A percentile compares a stretch with the other conserved stretches of the same genome.
phyloP scores from a whole-genome alignment of 2,888 invertebrate species.

The Therioaphis trifolii region DNA sequence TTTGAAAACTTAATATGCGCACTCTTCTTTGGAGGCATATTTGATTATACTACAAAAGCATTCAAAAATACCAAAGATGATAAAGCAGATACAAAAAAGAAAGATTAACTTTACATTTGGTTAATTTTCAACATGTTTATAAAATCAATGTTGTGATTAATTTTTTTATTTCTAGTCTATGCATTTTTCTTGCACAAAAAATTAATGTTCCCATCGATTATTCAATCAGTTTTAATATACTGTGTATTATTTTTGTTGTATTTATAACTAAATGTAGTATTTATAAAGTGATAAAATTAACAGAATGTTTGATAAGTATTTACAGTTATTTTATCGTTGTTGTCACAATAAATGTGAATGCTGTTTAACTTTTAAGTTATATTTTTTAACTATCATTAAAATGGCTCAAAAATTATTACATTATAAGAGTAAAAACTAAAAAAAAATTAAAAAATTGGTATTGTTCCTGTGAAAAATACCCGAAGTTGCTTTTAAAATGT shows the following conservation, averaged over 20 bases:
- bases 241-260: constrained; percentile 37
- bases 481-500: no score
- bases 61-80: constrained; percentile 86
- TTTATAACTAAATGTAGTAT: constrained; percentile 28
- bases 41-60: constrained; percentile 94
- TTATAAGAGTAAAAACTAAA: no score
- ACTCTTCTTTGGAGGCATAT: constrained; percentile 96
- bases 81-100: constrained; percentile 82
- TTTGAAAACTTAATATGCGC: constrained; percentile 99
- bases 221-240: background rate
- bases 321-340: constrained; percentile 9
- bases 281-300: constrained; percentile 16
- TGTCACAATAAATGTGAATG: background rate
- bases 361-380: background rate
- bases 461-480: no score
- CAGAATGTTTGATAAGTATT: background rate
- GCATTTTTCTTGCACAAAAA: constrained; percentile 29
- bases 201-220: constrained; percentile 27
- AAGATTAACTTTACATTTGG: constrained; percentile 73
- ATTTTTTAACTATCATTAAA: no score
- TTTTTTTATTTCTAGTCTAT: constrained; percentile 39
- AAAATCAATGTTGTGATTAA: constrained; percentile 9
- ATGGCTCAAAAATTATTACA: no score
- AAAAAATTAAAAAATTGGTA: no score
- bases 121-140: background rate